Conservation (phyloP, 2,888 invertebrate species). For the Octodonta nipae region DNA sequence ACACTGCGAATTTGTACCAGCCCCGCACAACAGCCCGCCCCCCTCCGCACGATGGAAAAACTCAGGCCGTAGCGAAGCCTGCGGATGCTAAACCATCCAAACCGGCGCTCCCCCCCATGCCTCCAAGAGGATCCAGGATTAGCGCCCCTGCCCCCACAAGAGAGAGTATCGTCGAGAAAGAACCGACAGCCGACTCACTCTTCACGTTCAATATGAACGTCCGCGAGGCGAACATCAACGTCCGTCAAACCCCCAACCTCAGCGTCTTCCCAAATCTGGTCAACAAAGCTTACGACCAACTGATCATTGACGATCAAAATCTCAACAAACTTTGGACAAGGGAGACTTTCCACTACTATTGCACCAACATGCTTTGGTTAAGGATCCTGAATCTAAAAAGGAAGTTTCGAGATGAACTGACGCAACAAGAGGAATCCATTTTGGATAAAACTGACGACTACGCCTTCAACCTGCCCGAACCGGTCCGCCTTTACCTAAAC, state of each 20-base stretch:
- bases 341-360: slow-evolving; percentile 3
- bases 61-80: neutral
- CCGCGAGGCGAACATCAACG: neutral
- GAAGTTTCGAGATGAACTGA: slow-evolving; percentile 1
- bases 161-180: neutral
- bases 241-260: neutral
- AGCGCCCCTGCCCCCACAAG: neutral
- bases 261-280: neutral
- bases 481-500: neutral
- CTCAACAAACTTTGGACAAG: neutral
- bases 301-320: neutral
- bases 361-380: neutral
- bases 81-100: neutral
- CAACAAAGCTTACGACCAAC: neutral
- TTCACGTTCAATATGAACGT: slow-evolving; percentile 1
- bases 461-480: slow-evolving; percentile 4
- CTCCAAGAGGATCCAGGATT: neutral
- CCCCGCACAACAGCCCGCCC: neutral
- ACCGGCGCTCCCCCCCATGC: neutral
- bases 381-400: neutral
- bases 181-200: neutral
- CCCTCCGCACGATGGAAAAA: neutral
- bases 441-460: neutral
- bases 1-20: neutral
- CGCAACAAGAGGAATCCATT: neutral